These are phyloP conservation scores for Morpho helenor DNA, from an alignment of 2,888 invertebrate genomes.

Conservation along the genomic window DNA sequence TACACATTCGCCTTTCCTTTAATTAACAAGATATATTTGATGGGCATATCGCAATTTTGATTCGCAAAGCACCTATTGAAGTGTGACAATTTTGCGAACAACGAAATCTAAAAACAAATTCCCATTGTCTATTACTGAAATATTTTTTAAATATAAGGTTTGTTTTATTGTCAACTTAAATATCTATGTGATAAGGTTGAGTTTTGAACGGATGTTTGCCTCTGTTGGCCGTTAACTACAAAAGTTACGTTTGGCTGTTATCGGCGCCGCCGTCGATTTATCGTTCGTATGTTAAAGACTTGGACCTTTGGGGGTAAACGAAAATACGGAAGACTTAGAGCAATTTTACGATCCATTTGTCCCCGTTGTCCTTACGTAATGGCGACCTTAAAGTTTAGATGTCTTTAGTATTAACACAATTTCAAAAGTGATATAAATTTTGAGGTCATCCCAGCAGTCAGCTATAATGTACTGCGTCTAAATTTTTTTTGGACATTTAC, in stretches of 20 bases:
- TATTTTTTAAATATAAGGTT: not conserved
- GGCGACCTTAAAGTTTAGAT: conserved; percentile 2
- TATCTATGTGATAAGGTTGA: conserved; percentile 2
- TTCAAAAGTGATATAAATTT: too few relatives aligned
- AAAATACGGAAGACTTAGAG: conserved; percentile 22
- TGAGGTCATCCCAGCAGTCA: too few relatives aligned
- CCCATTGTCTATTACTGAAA: conserved; percentile 11
- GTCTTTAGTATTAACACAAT: not conserved
- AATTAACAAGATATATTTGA: too few relatives aligned
- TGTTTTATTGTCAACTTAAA: not conserved
- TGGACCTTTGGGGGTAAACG: conserved; percentile 24
- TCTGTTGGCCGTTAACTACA: conserved; percentile 17
- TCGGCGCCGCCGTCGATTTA: conserved; percentile 25
- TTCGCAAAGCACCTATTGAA: not conserved
- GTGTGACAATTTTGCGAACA: conserved; percentile 14
- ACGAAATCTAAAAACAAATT: conserved; percentile 16
- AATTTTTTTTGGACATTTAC: too few relatives aligned
- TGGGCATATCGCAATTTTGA: too few relatives aligned
- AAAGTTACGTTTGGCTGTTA: conserved; percentile 26
- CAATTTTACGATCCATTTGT: conserved; percentile 29
- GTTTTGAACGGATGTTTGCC: conserved; percentile 3
- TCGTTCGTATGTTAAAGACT: conserved; percentile 27
- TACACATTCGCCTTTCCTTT: too few relatives aligned
- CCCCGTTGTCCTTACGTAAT: conserved; percentile 1
- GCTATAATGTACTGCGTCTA: too few relatives aligned